A percentile compares a stretch with the other conserved stretches of the same genome.
Conservation (phyloP, 2,888 invertebrate genomes). For the Drosophila pseudotalamancana region DNA sequence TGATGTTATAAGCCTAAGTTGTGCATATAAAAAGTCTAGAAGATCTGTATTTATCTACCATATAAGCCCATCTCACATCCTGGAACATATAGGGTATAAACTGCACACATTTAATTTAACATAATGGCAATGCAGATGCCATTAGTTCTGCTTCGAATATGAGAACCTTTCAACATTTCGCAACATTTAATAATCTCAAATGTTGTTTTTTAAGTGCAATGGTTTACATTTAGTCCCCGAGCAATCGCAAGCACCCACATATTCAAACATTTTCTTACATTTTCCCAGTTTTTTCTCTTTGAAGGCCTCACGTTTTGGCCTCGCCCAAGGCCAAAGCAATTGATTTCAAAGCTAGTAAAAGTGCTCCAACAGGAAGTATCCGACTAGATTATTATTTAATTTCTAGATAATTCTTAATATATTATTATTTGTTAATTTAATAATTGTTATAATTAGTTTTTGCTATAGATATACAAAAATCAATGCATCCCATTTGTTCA, state of each 20-base stretch:
- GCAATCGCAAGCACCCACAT: too few species aligned
- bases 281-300: conserved; percentile 8
- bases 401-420: neutral
- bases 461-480: too few species aligned
- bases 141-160: conserved; percentile 5
- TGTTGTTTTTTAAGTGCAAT: conserved; percentile 29
- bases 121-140: conserved; percentile 5
- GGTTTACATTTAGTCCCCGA: conserved; percentile 13
- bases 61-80: too few species aligned
- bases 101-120: neutral
- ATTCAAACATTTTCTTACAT: too few species aligned
- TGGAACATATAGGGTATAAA: too few species aligned
- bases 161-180: neutral
- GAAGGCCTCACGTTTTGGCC: conserved; percentile 58
- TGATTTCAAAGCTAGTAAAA: conserved; percentile 2
- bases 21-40: too few species aligned
- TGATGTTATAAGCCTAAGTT: too few species aligned
- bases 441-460: too few species aligned
- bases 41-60: too few species aligned
- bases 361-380: neutral
- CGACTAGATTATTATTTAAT: neutral
- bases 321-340: conserved; percentile 57
- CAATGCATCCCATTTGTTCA: neutral
- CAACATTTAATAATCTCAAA: conserved; percentile 39
- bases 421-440: neutral